Conservation (phyloP, 2,113 vertebrate genomes). For the Patagioenas fasciata region DNA sequence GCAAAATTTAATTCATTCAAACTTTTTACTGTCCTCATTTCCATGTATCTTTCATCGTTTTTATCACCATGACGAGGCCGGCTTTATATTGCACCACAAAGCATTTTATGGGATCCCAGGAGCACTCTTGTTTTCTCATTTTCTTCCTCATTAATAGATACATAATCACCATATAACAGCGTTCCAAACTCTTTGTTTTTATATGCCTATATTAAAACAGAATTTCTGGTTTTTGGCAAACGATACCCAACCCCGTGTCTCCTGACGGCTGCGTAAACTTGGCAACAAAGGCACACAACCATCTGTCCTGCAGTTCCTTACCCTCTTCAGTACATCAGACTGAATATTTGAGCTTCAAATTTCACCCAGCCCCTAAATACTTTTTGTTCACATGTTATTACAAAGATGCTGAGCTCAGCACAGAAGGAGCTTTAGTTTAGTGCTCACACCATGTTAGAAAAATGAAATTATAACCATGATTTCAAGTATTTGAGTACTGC, state of each 20-base stretch:
- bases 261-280: slow-evolving; percentile 1
- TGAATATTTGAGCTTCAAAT: background rate
- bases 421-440: background rate
- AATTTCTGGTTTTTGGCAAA: background rate
- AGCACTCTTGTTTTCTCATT: background rate
- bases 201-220: background rate
- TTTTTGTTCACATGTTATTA: background rate
- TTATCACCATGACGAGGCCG: background rate
- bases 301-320: slow-evolving; percentile 37
- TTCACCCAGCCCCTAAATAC: background rate
- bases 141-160: background rate
- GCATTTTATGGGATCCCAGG: background rate
- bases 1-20: slow-evolving; percentile 5
- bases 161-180: background rate
- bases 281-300: slow-evolving; percentile 13
- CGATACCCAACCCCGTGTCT: background rate
- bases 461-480: accelerated
- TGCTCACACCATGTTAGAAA: background rate
- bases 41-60: background rate
- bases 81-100: background rate
- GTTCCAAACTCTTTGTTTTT: background rate
- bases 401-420: background rate
- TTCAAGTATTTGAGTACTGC: background rate
- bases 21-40: background rate
- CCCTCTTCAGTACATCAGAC: background rate